These are phyloP conservation scores for Carcinoscorpius rotundicauda DNA, from an alignment of 1,140 invertebrate species.

Conservation along the genomic window DNA sequence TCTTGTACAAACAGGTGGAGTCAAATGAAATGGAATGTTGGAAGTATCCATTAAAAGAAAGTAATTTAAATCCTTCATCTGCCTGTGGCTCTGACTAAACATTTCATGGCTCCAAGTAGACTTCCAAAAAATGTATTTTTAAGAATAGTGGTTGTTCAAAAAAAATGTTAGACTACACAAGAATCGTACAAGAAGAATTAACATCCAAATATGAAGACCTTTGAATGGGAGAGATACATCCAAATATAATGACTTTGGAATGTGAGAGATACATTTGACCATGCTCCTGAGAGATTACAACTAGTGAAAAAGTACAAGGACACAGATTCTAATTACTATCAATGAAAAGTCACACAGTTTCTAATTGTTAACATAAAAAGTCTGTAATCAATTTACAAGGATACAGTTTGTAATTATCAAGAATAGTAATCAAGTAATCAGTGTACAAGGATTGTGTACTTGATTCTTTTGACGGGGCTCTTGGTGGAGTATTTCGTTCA, in stretches of 20 bases:
- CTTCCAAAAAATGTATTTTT: constrained; percentile 91
- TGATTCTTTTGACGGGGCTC: constrained; percentile 88
- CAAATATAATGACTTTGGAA: too few species aligned
- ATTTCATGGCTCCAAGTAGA: constrained; percentile 85
- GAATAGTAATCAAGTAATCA: too few species aligned
- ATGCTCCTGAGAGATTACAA: constrained; percentile 92
- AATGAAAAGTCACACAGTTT: too few species aligned
- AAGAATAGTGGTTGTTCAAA: constrained; percentile 67
- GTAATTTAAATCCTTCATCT: constrained; percentile 90
- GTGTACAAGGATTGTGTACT: constrained; percentile 48
- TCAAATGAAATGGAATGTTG: constrained; percentile 78
- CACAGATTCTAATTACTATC: too few species aligned
- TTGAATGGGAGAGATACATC: too few species aligned
- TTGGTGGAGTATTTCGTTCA: constrained; percentile 97
- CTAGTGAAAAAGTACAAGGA: constrained; percentile 71
- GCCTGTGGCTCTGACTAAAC: constrained; percentile 78
- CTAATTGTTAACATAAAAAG: too few species aligned
- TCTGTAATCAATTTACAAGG: too few species aligned
- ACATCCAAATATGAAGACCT: too few species aligned
- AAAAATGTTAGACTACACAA: too few species aligned
- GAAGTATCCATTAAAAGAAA: constrained; percentile 89
- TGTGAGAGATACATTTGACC: constrained; percentile 48
- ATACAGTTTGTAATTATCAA: too few species aligned
- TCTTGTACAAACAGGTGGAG: constrained; percentile 38
- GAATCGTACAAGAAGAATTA: too few species aligned